phyloP scores from a whole-genome alignment of 2,113 vertebrate genomes.

The Glareola pratincola region DNA sequence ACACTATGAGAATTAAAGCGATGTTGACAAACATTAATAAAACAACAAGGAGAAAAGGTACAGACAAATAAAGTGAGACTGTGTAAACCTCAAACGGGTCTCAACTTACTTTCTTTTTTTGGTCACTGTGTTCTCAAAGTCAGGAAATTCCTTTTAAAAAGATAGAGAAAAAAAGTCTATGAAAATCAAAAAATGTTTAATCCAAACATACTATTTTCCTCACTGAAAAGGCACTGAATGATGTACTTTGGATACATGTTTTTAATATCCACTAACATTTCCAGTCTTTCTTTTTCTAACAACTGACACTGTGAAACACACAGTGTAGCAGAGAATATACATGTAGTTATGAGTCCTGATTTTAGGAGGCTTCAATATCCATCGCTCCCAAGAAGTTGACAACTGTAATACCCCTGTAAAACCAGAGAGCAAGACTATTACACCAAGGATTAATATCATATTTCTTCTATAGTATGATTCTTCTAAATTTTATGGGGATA shows the following conservation, averaged over 20 bases:
- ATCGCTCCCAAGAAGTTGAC: not conserved
- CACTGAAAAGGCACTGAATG: not conserved
- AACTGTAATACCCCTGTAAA: not conserved
- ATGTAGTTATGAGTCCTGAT: not conserved
- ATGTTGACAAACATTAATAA: not conserved
- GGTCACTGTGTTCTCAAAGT: slow-evolving; percentile 59
- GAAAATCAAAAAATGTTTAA: not conserved
- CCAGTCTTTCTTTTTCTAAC: not conserved
- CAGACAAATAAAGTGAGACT: not conserved
- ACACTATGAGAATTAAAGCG: not conserved
- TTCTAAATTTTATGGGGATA: not conserved
- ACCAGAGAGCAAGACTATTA: not conserved
- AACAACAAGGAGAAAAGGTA: not conserved
- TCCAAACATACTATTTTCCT: not conserved
- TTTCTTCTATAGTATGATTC: not conserved
- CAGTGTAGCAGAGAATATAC: not conserved
- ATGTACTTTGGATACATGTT: not conserved
- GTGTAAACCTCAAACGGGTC: slow-evolving; percentile 1
- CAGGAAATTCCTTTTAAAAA: slow-evolving; percentile 72
- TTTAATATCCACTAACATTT: not conserved
- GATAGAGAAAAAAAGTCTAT: slow-evolving; percentile 7
- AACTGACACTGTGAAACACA: not conserved
- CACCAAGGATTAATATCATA: not conserved
- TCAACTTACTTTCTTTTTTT: slow-evolving; percentile 81
- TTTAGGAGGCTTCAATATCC: not conserved